These are phyloP conservation scores for Zapornia atra DNA, from an alignment of 2,113 vertebrate species.

Conservation along the genomic window DNA sequence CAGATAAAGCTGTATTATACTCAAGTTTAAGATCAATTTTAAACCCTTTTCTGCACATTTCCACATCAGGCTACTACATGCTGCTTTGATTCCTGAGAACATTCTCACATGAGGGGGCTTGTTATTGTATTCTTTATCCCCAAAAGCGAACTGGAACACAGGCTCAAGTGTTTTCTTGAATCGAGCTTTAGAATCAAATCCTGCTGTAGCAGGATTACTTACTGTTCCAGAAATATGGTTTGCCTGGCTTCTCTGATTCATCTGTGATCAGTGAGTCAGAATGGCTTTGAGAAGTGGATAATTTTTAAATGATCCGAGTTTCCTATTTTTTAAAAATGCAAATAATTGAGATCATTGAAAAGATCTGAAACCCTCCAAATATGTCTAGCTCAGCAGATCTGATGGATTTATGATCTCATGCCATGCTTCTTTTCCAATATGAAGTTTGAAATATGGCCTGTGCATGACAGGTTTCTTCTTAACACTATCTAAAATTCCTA, in stretches of 20 bases:
- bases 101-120: neutral
- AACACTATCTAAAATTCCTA: neutral
- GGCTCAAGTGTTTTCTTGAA: neutral
- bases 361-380: neutral
- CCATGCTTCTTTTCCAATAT: neutral
- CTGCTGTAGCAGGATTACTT: neutral
- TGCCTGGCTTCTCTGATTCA: neutral
- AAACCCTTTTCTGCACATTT: slow-evolving; percentile 1
- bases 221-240: neutral
- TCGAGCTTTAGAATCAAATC: neutral
- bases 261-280: neutral
- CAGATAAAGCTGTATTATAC: neutral
- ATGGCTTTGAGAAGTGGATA: neutral
- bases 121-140: neutral
- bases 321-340: neutral
- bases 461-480: neutral
- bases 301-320: neutral
- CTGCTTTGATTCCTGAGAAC: neutral
- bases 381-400: neutral
- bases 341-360: neutral
- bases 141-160: neutral
- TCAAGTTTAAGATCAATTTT: neutral
- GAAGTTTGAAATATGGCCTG: neutral
- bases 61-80: neutral
- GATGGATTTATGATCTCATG: neutral